Evolutionary conservation across 2,113 vertebrate genomes (phyloP), one percentile per base, ranked within the genome.

Genomic region (Channa argus): DNA sequence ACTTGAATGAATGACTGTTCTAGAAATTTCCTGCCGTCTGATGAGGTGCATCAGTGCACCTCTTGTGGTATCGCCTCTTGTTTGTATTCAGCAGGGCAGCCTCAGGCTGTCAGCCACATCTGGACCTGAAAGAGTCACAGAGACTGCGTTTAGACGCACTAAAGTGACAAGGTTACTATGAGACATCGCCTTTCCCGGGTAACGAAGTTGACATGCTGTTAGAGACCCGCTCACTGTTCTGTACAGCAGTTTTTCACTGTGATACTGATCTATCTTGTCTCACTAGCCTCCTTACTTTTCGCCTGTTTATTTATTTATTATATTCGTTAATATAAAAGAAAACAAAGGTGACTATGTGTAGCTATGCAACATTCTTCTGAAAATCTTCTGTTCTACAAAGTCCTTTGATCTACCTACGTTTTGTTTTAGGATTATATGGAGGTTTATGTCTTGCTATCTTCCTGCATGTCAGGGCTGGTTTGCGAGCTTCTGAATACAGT

Each of bases 1-100:
- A 8, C 13, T 74, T 70, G 66, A 78, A 84, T 80, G 73, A 79
- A 11, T 65, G 77, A 46, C 34, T 75, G 55, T 88, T 88, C 80
- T 75, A 65, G 88, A 92, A 86, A 67, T 45, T 85, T 84, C 83
- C 63, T 15, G 0, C 13, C 11, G 50, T 34, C 33, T 55, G 8
- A 47, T 47, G 4, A 54, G 72, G 64, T 65, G 70, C 45, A 5
- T 56, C 1, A n/a, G 39, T 13, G 46, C n/a, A 5, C 4, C 39
- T 24, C 24, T 24, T 24, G 24, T 24, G 24, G 24, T 24, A 1
- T 24, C 24, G 24, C 24, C 24, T 24, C 24, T 24, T 24, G 24
- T 24, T 24, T 41, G 39, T 7, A 41, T 7, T 41, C 39, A 41
- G 2, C 39, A 41, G 4, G 24, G 2, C 12, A 37, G 55, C 51